Evolutionary conservation across 2,888 invertebrate species (phyloP).

Genomic region (Callosobruchus maculatus): DNA sequence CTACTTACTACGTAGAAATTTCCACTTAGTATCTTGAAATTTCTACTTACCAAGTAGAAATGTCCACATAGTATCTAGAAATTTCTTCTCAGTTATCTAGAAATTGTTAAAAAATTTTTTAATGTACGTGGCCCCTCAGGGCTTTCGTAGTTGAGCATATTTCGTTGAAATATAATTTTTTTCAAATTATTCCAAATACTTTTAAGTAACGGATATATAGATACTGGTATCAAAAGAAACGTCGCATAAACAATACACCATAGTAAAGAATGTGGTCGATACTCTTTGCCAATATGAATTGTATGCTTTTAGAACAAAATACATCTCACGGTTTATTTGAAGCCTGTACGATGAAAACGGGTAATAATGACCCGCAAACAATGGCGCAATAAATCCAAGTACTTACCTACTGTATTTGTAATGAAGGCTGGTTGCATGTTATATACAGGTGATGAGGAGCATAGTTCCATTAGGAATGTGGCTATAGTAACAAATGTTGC

Average conservation of each 20-base stretch:
- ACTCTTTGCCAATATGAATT: not conserved
- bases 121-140: too few relatives aligned
- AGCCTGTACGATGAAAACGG: not conserved
- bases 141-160: too few relatives aligned
- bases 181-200: too few relatives aligned
- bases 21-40: too few relatives aligned
- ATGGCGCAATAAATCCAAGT: not conserved
- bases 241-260: not conserved
- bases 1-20: too few relatives aligned
- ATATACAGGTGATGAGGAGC: slow-evolving; percentile 45
- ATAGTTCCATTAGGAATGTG: slow-evolving; percentile 42
- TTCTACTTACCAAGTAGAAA: too few relatives aligned
- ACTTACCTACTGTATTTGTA: slow-evolving; percentile 47
- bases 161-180: too few relatives aligned
- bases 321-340: not conserved
- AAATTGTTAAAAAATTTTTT: too few relatives aligned
- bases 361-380: not conserved
- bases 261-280: not conserved
- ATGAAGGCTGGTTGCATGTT: slow-evolving; percentile 49
- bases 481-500: slow-evolving; percentile 42
- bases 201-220: too few relatives aligned
- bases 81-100: too few relatives aligned
- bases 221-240: too few relatives aligned
- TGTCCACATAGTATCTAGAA: too few relatives aligned
- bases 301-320: not conserved